Evolutionary conservation across 2,888 invertebrate species (phyloP), one percentile per base, ranked within the genome.

Genomic region (Caenorhabditis afra): DNA sequence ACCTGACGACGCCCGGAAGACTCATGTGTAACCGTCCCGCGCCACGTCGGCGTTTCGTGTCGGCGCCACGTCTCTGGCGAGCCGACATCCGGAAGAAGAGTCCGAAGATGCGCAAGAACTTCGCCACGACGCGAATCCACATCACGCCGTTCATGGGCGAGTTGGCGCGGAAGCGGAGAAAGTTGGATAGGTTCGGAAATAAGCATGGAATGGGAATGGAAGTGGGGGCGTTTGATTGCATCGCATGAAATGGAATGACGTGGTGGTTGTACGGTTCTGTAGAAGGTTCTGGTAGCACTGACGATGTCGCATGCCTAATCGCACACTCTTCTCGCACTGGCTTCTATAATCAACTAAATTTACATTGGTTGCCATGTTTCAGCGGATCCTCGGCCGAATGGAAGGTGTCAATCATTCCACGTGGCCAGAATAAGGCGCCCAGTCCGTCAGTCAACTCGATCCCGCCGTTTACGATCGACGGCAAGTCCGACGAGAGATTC

Each of bases 361-460:
- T 18, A 20, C 47, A 16, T 18, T 47, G 11, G 50, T 4, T 57
- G 18, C 44, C 12, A 8, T 16, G 47, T 74, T 74, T 58, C 68
- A 79, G 74, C 11, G 64, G 65, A 7, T 53, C 58, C n/a, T 71
- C 79, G 1, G 58, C 50, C 20, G 79, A 79, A 55, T 79, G 79
- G 79, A 79, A 79, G 29, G 79, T 79, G 20, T 68, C 79, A 8
- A 47, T 79, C 7, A 70, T 79, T 52, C 79, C 70, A 41, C 65
- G 67, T 23, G 78, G 79, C 5, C 67, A 62, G 20, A 59, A 45
- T 12, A 61, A 75, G 45, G 44, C 50, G 1, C 23, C 68, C 1
- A 8, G 2, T 35, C 29, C 29, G 29, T 29, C 29, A 3, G 61
- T 74, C 2, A 74, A 75, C 8, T 59, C 79, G 14, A 71, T 79